Evolutionary conservation across 1,140 invertebrate species (phyloP), one percentile per base, ranked within the genome.

Genomic region (Eupristina koningsbergeri): DNA sequence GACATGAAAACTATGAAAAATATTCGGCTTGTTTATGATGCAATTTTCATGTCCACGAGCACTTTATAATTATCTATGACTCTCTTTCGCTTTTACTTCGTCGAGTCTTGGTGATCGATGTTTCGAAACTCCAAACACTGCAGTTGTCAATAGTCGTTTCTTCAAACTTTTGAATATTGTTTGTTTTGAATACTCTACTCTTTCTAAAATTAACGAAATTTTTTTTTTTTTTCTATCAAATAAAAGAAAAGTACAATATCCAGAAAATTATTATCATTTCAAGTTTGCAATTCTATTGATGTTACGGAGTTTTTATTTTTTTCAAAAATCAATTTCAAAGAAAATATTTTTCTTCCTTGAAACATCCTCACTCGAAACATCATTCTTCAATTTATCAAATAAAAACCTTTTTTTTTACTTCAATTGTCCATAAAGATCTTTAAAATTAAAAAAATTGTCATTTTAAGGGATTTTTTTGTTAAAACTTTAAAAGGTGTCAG

Each of bases 1-100:
- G 36, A 58, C 26, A 58, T 78, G 76, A 78, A 64, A 78, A 45
- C 26, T 78, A 31, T 22, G 9, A 36, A n/a, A 31, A 39, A 58
- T 8, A 64, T 34, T 67, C 1, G 22, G 19, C 36, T 67, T 64
- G 34, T 29, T 34, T 64, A 19, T 29, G 29, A 13, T 31, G 61
- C n/a, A 29, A 1, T 29, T 29, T n/a, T n/a, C 7, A 5, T n/a
- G n/a, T 3, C 7, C 17, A n/a, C 22, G 29, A 29, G 13, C 26
- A 13, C 61, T 64, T 13, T 15, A 1, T 15, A 34, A 34, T n/a
- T 64, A 34, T 64, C n/a, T 64, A 11, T 13, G 61, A 5, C 17
- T n/a, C 31, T 69, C 36, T 22, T 39, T 71, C 41, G 1, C 34
- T 73, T 73, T 19, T 29, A 47, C n/a, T n/a, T 45, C 39, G 34